Percentiles rank a stretch among this genome's conserved stretches.
These are phyloP conservation scores for Neomorphus geoffroyi DNA, from an alignment of 2,797 vertebrate species.

Conservation along the genomic window DNA sequence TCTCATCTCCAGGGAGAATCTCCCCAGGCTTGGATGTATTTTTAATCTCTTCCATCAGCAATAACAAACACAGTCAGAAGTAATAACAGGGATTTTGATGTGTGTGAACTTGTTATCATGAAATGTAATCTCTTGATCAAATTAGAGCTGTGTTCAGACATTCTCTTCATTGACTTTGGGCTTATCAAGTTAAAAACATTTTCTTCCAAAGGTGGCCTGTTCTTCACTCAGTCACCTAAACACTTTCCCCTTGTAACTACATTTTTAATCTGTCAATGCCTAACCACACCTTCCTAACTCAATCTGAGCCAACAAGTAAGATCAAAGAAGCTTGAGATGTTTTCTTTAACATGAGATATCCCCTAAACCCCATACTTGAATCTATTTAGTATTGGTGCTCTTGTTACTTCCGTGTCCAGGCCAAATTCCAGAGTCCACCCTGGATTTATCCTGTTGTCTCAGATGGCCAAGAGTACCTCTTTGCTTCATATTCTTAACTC, in stretches of 20 bases:
- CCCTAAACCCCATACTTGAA: not conserved
- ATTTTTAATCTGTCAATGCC: not conserved
- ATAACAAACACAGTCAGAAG: conserved; percentile 31
- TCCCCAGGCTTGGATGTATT: not conserved
- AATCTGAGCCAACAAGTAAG: not conserved
- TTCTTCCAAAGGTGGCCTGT: not conserved
- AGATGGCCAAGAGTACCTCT: not conserved
- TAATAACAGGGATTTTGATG: conserved; percentile 36
- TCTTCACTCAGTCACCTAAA: not conserved
- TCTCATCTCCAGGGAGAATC: not conserved
- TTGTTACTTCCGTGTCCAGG: not conserved
- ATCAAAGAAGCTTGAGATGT: not conserved
- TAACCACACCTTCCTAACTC: not conserved
- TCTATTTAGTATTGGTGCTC: not conserved
- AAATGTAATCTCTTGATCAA: conserved; percentile 4
- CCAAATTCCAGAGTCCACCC: not conserved
- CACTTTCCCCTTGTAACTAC: not conserved
- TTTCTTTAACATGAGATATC: not conserved
- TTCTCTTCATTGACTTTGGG: conserved; percentile 31
- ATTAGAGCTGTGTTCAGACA: conserved; percentile 24
- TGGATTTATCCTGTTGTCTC: not conserved
- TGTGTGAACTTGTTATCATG: conserved; percentile 27
- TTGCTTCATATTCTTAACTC: not conserved
- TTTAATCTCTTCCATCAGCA: conserved; percentile 56
- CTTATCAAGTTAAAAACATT: conserved; percentile 24